Percentiles rank a stretch among this genome's conserved stretches.
These are phyloP conservation scores for Noctuana brunneofusca DNA, from an alignment of 2,888 invertebrate genomes.

Conservation along the genomic window DNA sequence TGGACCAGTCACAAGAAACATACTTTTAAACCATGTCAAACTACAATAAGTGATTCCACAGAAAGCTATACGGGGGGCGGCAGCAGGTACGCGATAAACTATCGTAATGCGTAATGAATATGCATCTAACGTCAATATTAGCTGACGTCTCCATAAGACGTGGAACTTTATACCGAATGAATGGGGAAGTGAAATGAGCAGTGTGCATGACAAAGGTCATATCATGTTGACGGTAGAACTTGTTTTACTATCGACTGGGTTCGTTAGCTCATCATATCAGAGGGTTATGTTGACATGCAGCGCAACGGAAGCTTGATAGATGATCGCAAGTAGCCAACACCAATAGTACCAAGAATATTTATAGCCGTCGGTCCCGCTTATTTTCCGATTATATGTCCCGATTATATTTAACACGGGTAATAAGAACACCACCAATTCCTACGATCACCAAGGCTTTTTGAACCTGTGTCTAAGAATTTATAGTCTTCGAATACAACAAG, in stretches of 20 bases:
- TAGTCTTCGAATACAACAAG: too few relatives aligned
- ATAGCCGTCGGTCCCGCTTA: too few relatives aligned
- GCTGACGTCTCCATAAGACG: slow-evolving; percentile 30
- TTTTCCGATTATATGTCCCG: too few relatives aligned
- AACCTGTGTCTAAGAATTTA: too few relatives aligned
- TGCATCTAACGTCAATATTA: slow-evolving; percentile 30
- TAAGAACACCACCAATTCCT: too few relatives aligned
- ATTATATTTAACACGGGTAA: too few relatives aligned
- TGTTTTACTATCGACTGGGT: neutral
- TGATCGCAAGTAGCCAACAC: too few relatives aligned
- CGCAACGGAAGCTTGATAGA: too few relatives aligned
- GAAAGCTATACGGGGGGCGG: neutral
- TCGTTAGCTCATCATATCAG: neutral
- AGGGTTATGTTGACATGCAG: too few relatives aligned
- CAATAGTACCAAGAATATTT: too few relatives aligned
- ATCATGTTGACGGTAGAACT: slow-evolving; percentile 11
- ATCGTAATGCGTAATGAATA: slow-evolving; percentile 30
- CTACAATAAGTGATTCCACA: slow-evolving; percentile 11
- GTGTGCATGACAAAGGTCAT: slow-evolving; percentile 32
- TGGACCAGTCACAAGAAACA: neutral
- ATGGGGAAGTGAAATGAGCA: slow-evolving; percentile 34
- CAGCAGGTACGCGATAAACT: slow-evolving; percentile 17
- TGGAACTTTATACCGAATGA: slow-evolving; percentile 26
- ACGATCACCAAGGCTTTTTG: too few relatives aligned
- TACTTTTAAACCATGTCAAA: neutral